Base-by-base conservation (phyloP, 2,888 invertebrate species). In the Odontocolon sp. region DNA sequence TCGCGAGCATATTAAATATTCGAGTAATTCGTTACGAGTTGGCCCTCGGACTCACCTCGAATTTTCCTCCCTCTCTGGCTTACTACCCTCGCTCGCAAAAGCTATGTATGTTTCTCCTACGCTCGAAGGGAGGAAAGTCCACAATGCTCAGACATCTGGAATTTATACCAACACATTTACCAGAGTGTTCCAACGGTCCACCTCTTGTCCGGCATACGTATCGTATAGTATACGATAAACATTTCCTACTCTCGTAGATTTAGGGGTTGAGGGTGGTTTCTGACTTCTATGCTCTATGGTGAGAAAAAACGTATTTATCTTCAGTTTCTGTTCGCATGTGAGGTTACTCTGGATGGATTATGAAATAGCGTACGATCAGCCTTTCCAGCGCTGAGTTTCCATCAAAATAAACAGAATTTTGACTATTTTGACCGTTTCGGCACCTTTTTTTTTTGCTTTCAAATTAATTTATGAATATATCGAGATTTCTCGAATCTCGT, bases 11-110 rank as follows among this genome's bases (percentile, higher is more conserved):
- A 77, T 89, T 88, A 87, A 88, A 88, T 85, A 87, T 85, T 84
- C 86, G 86, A 87, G 88, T 86, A 88, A 88, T 89, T 88, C 87
- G 87, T 87, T 86, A 86, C 83, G 82, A 83, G 77, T 66, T 64
- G 67, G 45, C 57, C 28, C 66, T 75, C 63, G 67, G 74, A 75
- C 71, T 52, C 52, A 52, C 16, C 71, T 54, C 68, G 59, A 75
- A 77, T 74, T 73, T 80, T 73, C 70, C 64, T 67, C 50, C 42
- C 63, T 63, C 57, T 61, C 11, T n/a, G 40, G 31, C 81, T 80
- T 80, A 59, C 81, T 66, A 31, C 38, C 73, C 33, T 16, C 14
- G 11, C 57, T 18, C 45, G 40, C 66, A 33, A 31, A 6, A 14
- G 36, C 14, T 61, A 21, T 61, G 40, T 50, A 42, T 23, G 33